phyloP scores from a whole-genome alignment of 2,888 invertebrate species.

The Herminia tarsipennalis region DNA sequence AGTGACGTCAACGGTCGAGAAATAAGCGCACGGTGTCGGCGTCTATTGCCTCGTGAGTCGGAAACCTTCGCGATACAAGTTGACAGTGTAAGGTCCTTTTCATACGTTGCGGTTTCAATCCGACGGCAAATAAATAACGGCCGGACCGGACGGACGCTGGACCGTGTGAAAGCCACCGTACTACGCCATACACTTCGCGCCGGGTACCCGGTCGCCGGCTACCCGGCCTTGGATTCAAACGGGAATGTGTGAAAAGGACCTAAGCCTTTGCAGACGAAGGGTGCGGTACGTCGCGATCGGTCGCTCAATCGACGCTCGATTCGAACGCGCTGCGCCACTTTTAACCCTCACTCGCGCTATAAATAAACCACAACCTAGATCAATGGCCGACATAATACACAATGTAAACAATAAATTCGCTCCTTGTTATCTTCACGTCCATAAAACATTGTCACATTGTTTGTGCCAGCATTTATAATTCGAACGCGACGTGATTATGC shows the following conservation, averaged over 20 bases:
- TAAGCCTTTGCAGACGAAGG: slow-evolving; percentile 34
- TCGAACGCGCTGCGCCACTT: slow-evolving; percentile 22
- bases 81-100: slow-evolving; percentile 33
- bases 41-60: slow-evolving; percentile 41
- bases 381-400: slow-evolving; percentile 28
- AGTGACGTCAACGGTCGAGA: slow-evolving; percentile 35
- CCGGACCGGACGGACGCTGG: no score
- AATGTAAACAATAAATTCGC: slow-evolving; percentile 32
- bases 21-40: slow-evolving; percentile 25
- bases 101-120: no score
- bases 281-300: slow-evolving; percentile 22
- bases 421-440: slow-evolving; percentile 34
- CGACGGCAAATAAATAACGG: no score
- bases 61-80: slow-evolving; percentile 38
- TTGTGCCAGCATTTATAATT: slow-evolving; percentile 30
- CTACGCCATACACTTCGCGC: no score
- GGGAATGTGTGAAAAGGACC: no score
- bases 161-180: no score
- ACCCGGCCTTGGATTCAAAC: no score
- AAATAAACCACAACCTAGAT: slow-evolving; percentile 34
- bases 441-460: slow-evolving; percentile 38
- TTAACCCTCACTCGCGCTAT: slow-evolving; percentile 23
- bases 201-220: no score
- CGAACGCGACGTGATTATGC: slow-evolving; percentile 27
- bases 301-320: slow-evolving; percentile 21